phyloP scores from a whole-genome alignment of 2,113 vertebrate genomes.

The Pangasianodon hypophthalmus region DNA sequence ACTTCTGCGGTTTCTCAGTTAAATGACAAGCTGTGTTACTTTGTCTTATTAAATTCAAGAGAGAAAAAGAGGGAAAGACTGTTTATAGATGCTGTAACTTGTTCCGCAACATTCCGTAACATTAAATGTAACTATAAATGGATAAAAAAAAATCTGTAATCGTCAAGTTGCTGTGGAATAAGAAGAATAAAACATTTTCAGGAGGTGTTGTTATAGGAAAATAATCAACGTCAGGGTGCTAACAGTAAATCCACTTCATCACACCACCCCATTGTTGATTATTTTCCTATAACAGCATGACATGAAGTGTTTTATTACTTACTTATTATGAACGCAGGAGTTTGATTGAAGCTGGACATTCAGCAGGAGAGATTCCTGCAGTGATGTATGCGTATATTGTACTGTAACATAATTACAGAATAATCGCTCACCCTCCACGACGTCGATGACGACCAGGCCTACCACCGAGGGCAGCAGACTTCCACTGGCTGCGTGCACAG shows the following conservation, averaged over 20 bases:
- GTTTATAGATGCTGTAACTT: neutral
- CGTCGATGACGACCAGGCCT: constrained; percentile 69
- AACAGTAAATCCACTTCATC: neutral
- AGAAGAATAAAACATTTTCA: neutral
- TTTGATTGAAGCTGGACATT: too few species aligned
- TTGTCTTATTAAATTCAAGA: too few species aligned
- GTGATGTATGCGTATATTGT: neutral
- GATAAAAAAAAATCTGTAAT: neutral
- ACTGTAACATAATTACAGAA: neutral
- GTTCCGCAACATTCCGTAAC: neutral
- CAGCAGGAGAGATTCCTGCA: neutral
- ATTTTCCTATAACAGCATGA: neutral
- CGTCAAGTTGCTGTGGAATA: neutral
- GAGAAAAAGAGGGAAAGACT: too few species aligned
- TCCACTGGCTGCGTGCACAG: constrained; percentile 63
- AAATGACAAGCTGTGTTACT: too few species aligned
- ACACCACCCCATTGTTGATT: neutral
- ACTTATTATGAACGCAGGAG: too few species aligned
- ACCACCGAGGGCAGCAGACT: constrained; percentile 61
- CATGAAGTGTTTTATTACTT: neutral
- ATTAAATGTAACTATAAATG: neutral
- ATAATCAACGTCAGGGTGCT: neutral
- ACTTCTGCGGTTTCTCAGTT: too few species aligned
- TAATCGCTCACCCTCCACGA: constrained; percentile 64
- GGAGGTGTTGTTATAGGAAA: neutral